Evolutionary conservation across 2,888 invertebrate genomes (phyloP), one percentile per base, ranked within the genome.

Genomic region (Cephus runcator): DNA sequence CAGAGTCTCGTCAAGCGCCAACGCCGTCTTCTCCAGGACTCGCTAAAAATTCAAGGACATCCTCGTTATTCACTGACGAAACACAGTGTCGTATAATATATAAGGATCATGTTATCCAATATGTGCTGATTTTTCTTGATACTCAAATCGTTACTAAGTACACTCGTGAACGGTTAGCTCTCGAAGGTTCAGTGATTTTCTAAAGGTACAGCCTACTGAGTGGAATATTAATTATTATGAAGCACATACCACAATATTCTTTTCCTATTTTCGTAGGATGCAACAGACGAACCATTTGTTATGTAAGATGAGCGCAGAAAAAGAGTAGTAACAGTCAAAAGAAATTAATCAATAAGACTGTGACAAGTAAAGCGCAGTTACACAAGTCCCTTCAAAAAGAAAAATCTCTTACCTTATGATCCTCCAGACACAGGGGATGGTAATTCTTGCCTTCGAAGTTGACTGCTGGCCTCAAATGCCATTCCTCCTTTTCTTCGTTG

Each of bases 401-500:
- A 15, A 69, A 31, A 6, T 30, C n/a, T 81, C 88, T 85, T 88
- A 96, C 96, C 94, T 96, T 96, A 88, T 95, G 95, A 89, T 98
- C 98, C 83, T 98, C 97, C 85, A 96, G 95, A 92, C 98, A 98
- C 56, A 96, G 92, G 0, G 98, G 98, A 93, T 98, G 98, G 90
- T 97, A 98, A 85, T 95, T 95, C 81, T 94, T 94, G 0, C 94
- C 95, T 78, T 97, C 95, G 56, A 96, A 95, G 11, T 94, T 93
- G 33, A 97, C 93, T 0, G 98, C 97, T 89, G 97, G 96, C 81
- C 96, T 92, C 36, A 99, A 93, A 89, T 98, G 97, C 99, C 99
- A 99, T 90, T 98, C 98, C 91, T 99, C 99, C 83, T 96, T 95
- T 87, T 99, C 99, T 92, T 99, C 98, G 91, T 98, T 97, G 93